Evolutionary conservation across 1,140 invertebrate genomes (phyloP), one percentile per base, ranked within the genome.

Genomic region (Monomorium pharaonis): DNA sequence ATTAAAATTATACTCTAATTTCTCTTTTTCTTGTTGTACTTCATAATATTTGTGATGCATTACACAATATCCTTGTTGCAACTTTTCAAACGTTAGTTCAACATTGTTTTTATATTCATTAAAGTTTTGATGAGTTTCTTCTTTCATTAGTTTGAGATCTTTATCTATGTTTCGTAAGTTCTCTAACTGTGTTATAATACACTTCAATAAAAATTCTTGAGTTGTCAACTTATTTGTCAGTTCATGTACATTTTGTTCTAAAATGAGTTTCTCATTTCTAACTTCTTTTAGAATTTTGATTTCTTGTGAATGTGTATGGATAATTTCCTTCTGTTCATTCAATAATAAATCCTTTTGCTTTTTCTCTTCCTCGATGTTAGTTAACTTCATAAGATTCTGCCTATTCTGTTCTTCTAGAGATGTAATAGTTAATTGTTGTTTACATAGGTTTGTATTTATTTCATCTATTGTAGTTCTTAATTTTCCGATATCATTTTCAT

Each of bases 331-430:
- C 16, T 89, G 87, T n/a, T 89, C 42, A 9, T 49, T 67, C 24
- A 86, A 54, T 21, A 83, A 27, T 16, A 27, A 47, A 30, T 56
- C 44, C 49, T 44, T 84, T 78, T 78, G 27, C n/a, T 16, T 30
- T 3, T 58, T 49, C 21, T 27, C 72, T 78, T 84, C 49, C 4
- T 69, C 58, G 3, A 89, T 18, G 12, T 70, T 63, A 56, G 37
- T 18, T 60, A 84, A 56, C 10, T 89, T 27, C 16, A 14, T 33
- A 33, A 44, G 37, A 75, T 70, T 76, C 3, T 89, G 44, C 21
- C 87, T 42, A 58, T 88, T 78, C 27, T 84, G 75, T n/a, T 91
- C 58, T 86, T 89, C 33, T n/a, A 92, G 83, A 65, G 60, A 37
- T 12, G 10, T 51, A 81, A 90, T 75, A 21, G 65, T n/a, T 60